Evolutionary conservation across 2,888 invertebrate species (phyloP).

Genomic region (Drosophila kambysellisi): DNA sequence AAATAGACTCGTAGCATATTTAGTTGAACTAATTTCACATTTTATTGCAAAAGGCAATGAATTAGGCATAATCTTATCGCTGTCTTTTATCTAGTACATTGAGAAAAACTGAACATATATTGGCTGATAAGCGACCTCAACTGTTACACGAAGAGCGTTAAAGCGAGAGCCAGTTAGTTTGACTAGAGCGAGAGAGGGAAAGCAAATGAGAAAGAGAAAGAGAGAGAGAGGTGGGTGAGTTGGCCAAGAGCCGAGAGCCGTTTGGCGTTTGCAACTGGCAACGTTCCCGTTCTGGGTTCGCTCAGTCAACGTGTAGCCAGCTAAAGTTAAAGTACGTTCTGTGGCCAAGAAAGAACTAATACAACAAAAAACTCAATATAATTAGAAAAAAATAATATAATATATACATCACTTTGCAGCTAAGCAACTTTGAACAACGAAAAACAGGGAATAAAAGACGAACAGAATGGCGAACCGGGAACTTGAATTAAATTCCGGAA

Average conservation of each 20-base stretch:
- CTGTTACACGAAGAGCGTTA: slow-evolving; percentile 20
- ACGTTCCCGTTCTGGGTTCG: slow-evolving; percentile 51
- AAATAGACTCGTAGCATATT: background rate
- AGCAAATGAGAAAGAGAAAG: slow-evolving; percentile 3
- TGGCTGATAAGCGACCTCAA: slow-evolving; percentile 49
- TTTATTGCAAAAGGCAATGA: slow-evolving; percentile 46
- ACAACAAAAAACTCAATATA: background rate
- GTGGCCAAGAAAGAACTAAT: slow-evolving; percentile 16
- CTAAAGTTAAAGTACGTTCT: slow-evolving; percentile 73
- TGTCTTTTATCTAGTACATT: slow-evolving; percentile 45
- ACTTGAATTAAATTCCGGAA: slow-evolving; percentile 87
- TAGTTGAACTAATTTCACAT: slow-evolving; percentile 37
- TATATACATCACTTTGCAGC: slow-evolving; percentile 43
- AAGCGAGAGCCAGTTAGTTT: slow-evolving; percentile 7
- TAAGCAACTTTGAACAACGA: background rate
- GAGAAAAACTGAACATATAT: slow-evolving; percentile 44
- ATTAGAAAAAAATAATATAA: slow-evolving; percentile 14
- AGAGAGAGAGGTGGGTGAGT: slow-evolving; percentile 18
- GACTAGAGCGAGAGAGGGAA: background rate
- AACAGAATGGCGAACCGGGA: slow-evolving; percentile 69
- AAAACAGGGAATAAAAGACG: background rate
- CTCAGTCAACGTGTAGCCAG: slow-evolving; percentile 70
- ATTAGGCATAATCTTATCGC: slow-evolving; percentile 48
- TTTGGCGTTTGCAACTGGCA: slow-evolving; percentile 55
- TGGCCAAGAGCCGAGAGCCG: slow-evolving; percentile 58